phyloP scores from a whole-genome alignment of 2,797 vertebrate genomes.

The Galago senegalensis region DNA sequence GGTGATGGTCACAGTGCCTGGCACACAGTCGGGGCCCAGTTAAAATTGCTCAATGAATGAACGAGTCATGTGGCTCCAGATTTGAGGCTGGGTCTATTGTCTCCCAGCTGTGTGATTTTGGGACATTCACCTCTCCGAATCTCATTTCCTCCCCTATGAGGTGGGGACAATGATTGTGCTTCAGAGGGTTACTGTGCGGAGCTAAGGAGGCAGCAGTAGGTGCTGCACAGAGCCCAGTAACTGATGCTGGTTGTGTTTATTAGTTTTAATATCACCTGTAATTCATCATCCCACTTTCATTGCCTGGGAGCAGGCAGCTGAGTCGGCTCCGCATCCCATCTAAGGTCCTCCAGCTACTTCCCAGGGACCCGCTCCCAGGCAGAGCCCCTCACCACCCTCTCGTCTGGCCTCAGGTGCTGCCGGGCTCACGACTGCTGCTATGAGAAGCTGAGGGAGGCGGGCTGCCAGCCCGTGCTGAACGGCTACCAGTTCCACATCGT shows the following conservation, averaged over 20 bases:
- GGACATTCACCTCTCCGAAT: not conserved
- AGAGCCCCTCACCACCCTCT: not conserved
- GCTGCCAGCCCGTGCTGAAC: conserved; percentile 82
- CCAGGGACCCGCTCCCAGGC: accelerated
- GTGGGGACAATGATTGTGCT: not conserved
- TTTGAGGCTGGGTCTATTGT: not conserved
- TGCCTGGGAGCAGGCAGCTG: not conserved
- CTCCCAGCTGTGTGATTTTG: not conserved
- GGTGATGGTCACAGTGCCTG: not conserved
- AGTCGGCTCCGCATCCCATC: too few species aligned
- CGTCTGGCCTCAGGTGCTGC: conserved; percentile 66
- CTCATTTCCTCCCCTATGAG: not conserved
- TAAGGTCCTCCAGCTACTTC: not conserved
- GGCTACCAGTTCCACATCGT: conserved; percentile 48
- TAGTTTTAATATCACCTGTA: not conserved
- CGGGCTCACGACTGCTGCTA: conserved; percentile 73
- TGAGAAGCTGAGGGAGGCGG: not conserved
- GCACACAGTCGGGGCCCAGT: not conserved
- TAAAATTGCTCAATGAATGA: not conserved
- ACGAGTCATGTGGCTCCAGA: not conserved
- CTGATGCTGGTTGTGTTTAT: not conserved
- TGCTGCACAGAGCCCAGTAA: not conserved
- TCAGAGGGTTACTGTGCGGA: not conserved
- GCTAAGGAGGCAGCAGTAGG: not conserved
- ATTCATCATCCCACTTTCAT: not conserved